Percentiles rank a stretch among this genome's conserved stretches.
These are phyloP conservation scores for Agonopterix subpropinquella DNA, from an alignment of 2,888 invertebrate species.

Conservation along the genomic window DNA sequence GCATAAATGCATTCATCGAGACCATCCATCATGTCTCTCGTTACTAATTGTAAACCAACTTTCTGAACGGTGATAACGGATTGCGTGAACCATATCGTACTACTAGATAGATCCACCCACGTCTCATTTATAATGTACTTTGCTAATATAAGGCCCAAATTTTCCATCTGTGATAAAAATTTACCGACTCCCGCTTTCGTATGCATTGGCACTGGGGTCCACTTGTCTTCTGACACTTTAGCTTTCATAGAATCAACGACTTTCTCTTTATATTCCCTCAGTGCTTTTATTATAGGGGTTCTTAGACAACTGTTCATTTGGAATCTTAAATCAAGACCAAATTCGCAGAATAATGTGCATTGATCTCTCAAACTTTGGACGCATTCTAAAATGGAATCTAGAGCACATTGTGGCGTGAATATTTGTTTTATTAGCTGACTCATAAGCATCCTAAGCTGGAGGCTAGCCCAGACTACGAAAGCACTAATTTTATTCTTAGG, in stretches of 20 bases:
- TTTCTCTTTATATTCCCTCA: constrained; percentile 88
- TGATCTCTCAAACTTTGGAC: constrained; percentile 87
- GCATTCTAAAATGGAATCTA: constrained; percentile 90
- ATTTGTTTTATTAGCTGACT: constrained; percentile 91
- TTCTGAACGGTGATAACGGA: constrained; percentile 83
- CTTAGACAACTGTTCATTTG: constrained; percentile 91
- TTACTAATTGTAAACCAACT: constrained; percentile 84
- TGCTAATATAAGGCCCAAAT: constrained; percentile 80
- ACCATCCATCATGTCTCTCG: constrained; percentile 82
- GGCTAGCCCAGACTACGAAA: constrained; percentile 93
- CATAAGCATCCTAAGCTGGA: constrained; percentile 86
- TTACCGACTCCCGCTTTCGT: constrained; percentile 81
- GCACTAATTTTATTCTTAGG: constrained; percentile 79
- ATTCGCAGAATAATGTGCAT: constrained; percentile 76
- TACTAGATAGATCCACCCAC: constrained; percentile 86
- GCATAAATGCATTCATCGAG: constrained; percentile 83
- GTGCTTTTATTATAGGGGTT: constrained; percentile 82
- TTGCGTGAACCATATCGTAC: constrained; percentile 87
- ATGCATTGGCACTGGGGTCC: constrained; percentile 88
- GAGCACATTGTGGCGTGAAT: constrained; percentile 90
- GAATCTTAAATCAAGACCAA: constrained; percentile 94
- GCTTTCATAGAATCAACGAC: constrained; percentile 88
- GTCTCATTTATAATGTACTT: constrained; percentile 77
- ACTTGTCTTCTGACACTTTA: constrained; percentile 86
- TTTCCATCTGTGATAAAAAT: constrained; percentile 82